phyloP scores from a whole-genome alignment of 2,797 vertebrate species.

The Crotalus adamanteus region DNA sequence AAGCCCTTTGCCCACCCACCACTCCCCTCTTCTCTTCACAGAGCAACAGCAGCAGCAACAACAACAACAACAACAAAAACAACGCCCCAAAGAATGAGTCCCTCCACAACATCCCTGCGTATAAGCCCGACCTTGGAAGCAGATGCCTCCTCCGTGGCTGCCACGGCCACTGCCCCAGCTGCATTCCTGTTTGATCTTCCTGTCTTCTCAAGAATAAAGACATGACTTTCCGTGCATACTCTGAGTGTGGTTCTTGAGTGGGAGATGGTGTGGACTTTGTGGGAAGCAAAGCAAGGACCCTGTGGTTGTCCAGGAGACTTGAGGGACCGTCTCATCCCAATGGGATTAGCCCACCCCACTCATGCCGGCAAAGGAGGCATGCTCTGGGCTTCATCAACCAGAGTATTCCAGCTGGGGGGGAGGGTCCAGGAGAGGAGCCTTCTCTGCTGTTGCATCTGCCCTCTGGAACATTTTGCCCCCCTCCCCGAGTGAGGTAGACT shows the following conservation, averaged over 20 bases:
- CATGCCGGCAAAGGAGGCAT: accelerated
- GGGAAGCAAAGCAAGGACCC: background rate
- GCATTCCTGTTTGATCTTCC: background rate
- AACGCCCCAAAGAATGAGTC: background rate
- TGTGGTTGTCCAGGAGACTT: background rate
- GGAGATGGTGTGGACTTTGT: background rate
- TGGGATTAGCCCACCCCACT: background rate
- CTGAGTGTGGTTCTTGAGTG: background rate
- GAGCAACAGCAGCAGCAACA: background rate
- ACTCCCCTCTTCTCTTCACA: background rate
- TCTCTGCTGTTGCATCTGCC: background rate
- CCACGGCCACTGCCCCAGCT: background rate
- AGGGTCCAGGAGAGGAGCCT: background rate
- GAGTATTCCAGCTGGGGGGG: background rate
- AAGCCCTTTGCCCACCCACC: background rate
- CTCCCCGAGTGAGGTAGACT: too few species aligned
- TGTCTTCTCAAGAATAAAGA: background rate
- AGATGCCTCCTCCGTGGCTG: background rate
- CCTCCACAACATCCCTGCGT: background rate
- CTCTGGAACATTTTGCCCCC: background rate
- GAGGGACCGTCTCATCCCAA: background rate
- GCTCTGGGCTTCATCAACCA: background rate
- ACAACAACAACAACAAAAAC: too few species aligned
- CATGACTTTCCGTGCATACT: background rate
- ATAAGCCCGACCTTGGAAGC: background rate